phyloP scores from a whole-genome alignment of 2,797 vertebrate species.

The Schizopygopsis pylzovi region DNA sequence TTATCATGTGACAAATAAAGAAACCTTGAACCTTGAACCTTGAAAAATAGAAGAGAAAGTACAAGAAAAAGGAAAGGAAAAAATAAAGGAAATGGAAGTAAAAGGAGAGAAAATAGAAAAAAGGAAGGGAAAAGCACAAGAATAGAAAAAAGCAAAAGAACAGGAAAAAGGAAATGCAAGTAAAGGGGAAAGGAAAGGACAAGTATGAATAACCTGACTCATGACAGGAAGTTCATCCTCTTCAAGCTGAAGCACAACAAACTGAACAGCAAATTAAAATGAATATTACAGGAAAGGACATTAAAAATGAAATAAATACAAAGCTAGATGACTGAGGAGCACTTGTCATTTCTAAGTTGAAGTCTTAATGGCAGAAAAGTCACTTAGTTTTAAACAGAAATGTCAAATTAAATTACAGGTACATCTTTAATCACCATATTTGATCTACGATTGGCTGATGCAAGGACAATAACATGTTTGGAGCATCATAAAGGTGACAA shows the following conservation, averaged over 20 bases:
- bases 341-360: neutral
- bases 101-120: neutral
- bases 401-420: neutral
- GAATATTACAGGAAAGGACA: neutral
- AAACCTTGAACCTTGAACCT: too few species aligned
- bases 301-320: neutral
- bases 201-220: conserved; percentile 3
- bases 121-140: neutral
- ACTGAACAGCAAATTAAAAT: neutral
- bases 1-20: too few species aligned
- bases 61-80: neutral
- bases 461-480: neutral
- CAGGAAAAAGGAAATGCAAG: too few species aligned
- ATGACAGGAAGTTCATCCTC: conserved; percentile 25
- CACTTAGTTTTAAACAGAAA: neutral
- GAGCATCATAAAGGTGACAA: neutral
- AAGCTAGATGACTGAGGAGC: neutral
- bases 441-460: neutral
- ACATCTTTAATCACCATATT: neutral
- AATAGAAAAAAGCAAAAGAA: neutral
- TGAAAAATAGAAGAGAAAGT: neutral
- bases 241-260: neutral
- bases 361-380: neutral
- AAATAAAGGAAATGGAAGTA: too few species aligned
- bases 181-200: neutral